These are phyloP conservation scores for Otus scops DNA, from an alignment of 2,797 vertebrate species.

Conservation along the genomic window DNA sequence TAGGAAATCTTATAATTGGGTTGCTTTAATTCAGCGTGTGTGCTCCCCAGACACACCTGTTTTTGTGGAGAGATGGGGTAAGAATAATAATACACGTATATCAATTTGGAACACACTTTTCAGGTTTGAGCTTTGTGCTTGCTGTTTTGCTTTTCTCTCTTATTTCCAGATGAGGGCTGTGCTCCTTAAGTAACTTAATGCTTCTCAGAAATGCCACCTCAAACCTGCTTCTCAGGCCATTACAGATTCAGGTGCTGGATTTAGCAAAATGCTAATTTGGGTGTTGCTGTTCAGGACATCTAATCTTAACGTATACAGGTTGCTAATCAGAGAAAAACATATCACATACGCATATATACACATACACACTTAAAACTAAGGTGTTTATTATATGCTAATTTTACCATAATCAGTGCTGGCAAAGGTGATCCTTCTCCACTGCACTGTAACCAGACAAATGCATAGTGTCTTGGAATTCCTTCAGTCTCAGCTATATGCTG, in stretches of 20 bases:
- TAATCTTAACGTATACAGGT: not conserved
- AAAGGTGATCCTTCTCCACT: not conserved
- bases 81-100: not conserved
- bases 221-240: not conserved
- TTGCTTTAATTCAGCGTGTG: not conserved
- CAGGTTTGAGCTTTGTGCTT: not conserved
- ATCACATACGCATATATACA: not conserved
- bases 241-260: not conserved
- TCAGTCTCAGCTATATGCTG: not conserved
- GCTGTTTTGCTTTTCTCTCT: not conserved
- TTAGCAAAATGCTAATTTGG: not conserved
- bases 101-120: not conserved
- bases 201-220: not conserved
- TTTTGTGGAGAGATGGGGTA: not conserved
- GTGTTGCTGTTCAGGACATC: not conserved
- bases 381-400: slow-evolving; percentile 47
- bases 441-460: not conserved
- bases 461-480: slow-evolving; percentile 28
- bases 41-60: not conserved
- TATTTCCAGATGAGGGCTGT: not conserved
- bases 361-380: not conserved
- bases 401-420: not conserved
- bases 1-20: not conserved
- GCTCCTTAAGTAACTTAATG: not conserved
- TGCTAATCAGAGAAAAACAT: not conserved